Conservation (phyloP, 2,113 vertebrate genomes). For the Sylvilagus bachmani region DNA sequence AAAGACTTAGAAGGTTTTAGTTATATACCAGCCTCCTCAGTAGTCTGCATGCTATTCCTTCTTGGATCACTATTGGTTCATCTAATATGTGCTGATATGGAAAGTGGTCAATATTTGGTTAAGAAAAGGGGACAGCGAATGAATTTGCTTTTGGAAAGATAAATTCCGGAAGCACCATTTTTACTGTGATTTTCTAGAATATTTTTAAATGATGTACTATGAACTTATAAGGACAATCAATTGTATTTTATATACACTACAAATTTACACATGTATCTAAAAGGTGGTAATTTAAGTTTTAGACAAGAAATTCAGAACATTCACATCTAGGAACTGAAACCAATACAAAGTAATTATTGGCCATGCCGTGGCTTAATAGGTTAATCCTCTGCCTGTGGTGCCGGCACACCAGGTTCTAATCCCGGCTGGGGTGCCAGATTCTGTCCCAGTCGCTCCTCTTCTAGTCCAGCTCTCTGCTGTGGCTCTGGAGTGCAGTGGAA, state of each 20-base stretch:
- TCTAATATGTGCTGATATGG: neutral
- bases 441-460: too few species aligned
- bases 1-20: neutral
- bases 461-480: too few species aligned
- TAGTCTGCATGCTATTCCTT: neutral
- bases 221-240: neutral
- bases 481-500: too few species aligned
- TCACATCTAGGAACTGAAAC: neutral
- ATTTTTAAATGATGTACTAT: neutral
- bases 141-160: neutral
- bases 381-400: too few species aligned
- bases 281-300: neutral
- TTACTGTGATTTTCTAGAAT: neutral
- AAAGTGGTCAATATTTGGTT: neutral
- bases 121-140: neutral
- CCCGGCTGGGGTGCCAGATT: too few species aligned
- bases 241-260: neutral
- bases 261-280: neutral
- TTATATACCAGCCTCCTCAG: neutral
- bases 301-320: neutral
- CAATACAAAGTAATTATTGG: neutral
- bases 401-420: too few species aligned
- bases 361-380: too few species aligned
- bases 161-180: neutral
- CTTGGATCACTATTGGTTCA: neutral